Evolutionary conservation across 1,140 invertebrate genomes (phyloP).

Genomic region (Drosophila elegans): DNA sequence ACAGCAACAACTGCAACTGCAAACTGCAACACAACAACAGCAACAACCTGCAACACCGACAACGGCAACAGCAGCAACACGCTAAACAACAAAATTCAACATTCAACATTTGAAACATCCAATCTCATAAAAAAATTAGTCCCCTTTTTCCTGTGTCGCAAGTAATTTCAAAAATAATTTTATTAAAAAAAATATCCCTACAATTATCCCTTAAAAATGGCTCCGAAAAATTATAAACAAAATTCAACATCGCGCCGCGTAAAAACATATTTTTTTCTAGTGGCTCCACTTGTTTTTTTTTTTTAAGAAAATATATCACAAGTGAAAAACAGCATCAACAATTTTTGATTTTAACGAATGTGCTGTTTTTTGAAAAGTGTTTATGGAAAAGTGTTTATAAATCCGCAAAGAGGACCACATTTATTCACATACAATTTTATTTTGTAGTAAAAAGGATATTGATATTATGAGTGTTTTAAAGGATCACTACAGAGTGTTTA

Average conservation of each 20-base stretch:
- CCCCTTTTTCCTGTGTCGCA: conserved; percentile 7
- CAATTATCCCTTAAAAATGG: too few relatives aligned
- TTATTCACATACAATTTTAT: neutral
- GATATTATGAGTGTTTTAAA: neutral
- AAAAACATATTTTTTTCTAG: conserved; percentile 20
- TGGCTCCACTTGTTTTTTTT: conserved; percentile 8
- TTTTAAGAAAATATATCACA: conserved; percentile 3
- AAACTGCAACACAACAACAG: conserved; percentile 13
- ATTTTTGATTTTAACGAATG: conserved; percentile 11
- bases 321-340: neutral
- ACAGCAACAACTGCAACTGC: conserved; percentile 22
- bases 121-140: conserved; percentile 1
- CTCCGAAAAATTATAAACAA: neutral
- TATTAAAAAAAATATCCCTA: neutral
- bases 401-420: neutral
- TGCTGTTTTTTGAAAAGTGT: conserved; percentile 1
- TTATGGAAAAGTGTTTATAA: neutral
- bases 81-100: conserved; percentile 7
- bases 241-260: conserved; percentile 40
- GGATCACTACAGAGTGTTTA: neutral
- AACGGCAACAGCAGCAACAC: neutral
- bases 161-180: conserved; percentile 13
- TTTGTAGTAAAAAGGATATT: neutral
- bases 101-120: conserved; percentile 5
- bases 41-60: neutral